Conservation (phyloP, 2,797 vertebrate species). For the Pogonophryne albipinna region DNA sequence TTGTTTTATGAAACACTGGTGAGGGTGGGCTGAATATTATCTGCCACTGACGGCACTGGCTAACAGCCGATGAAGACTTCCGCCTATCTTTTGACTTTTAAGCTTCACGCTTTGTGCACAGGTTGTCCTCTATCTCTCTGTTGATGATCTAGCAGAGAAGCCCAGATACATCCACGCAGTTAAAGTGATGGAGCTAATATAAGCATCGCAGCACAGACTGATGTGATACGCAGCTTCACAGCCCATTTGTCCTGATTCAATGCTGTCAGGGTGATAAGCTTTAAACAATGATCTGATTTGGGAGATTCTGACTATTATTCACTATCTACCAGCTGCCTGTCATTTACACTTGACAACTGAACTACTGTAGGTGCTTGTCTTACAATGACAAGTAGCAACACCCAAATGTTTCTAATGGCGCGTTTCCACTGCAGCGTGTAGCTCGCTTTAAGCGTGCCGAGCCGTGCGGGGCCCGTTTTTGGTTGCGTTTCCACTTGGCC, state of each 20-base stretch:
- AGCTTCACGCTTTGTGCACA: not conserved
- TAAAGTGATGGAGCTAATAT: not conserved
- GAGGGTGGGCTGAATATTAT: conserved; percentile 25
- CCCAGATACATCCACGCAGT: not conserved
- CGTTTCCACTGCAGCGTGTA: too few relatives aligned
- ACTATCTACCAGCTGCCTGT: not conserved
- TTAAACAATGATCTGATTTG: conserved; percentile 7
- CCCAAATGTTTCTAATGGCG: not conserved
- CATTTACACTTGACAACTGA: conserved; percentile 11
- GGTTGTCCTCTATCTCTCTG: not conserved
- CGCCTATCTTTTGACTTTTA: not conserved
- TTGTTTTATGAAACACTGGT: conserved; percentile 23
- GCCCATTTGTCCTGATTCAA: not conserved
- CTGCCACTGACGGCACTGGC: conserved; percentile 10
- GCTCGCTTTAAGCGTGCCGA: too few relatives aligned
- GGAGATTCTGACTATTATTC: conserved; percentile 1
- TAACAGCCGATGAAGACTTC: not conserved
- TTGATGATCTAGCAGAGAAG: not conserved
- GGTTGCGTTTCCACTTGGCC: too few relatives aligned
- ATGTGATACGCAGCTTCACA: conserved; percentile 2
- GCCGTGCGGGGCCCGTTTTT: too few relatives aligned
- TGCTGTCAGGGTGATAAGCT: not conserved
- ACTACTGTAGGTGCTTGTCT: not conserved
- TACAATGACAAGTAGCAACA: not conserved
- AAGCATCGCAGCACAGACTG: not conserved